Evolutionary conservation across 2,113 vertebrate species (phyloP).

Genomic region (Siphamia tubifer): DNA sequence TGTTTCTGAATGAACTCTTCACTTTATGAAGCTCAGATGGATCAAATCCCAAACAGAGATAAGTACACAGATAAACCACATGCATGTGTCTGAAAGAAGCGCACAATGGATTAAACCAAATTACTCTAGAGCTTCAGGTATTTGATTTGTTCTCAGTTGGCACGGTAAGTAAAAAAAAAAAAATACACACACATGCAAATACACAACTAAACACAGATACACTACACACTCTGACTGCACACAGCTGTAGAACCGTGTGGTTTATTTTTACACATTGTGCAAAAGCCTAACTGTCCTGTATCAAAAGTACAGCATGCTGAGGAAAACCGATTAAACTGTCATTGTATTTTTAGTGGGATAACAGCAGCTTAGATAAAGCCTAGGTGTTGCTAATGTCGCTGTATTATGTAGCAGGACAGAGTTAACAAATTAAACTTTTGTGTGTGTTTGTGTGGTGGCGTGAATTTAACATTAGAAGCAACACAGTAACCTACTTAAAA

Average conservation of each 20-base stretch:
- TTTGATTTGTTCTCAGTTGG: conserved; percentile 16
- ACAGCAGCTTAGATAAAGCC: too few species aligned
- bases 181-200: neutral
- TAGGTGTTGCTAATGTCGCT: too few species aligned
- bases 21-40: neutral
- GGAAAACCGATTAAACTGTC: neutral
- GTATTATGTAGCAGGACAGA: too few species aligned
- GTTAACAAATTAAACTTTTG: too few species aligned
- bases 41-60: neutral
- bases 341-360: too few species aligned
- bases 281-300: neutral
- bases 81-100: neutral
- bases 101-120: conserved; percentile 20
- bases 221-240: neutral
- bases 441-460: too few species aligned
- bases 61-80: neutral
- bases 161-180: neutral
- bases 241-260: neutral
- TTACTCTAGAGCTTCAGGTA: conserved; percentile 7
- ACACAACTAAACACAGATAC: neutral
- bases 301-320: neutral
- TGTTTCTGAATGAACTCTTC: neutral
- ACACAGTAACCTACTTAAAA: too few species aligned
- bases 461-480: too few species aligned
- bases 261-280: too few species aligned